A percentile compares a stretch with the other conserved stretches of the same genome.
phyloP scores from a whole-genome alignment of 2,888 invertebrate genomes.

The Mythimna ferrago region DNA sequence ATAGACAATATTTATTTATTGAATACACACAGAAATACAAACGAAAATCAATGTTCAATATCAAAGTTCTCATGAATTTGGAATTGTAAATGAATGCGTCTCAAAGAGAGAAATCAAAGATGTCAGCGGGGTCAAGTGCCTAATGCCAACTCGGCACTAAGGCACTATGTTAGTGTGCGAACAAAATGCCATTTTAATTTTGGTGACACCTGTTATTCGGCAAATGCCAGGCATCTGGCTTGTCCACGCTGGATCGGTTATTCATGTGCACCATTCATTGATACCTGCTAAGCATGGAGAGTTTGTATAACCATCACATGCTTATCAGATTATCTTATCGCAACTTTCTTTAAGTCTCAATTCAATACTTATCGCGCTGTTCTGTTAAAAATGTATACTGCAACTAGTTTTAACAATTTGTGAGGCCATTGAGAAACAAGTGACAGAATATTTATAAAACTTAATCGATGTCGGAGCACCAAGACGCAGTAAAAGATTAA shows the following conservation, averaged over 20 bases:
- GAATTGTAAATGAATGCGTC: not conserved
- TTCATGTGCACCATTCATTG: conserved; percentile 24
- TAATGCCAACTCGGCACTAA: conserved; percentile 1
- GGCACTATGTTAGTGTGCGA: conserved; percentile 1
- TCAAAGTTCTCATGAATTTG: not conserved
- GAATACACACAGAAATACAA: not conserved
- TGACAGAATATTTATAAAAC: not conserved
- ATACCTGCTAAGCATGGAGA: conserved; percentile 10
- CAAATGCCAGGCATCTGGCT: conserved; percentile 21
- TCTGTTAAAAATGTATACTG: conserved; percentile 3
- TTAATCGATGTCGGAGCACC: not conserved
- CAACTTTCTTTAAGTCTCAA: not conserved
- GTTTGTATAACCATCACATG: not conserved
- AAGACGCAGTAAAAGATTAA: conserved; percentile 11
- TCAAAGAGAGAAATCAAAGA: conserved; percentile 3
- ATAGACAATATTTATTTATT: conserved; percentile 32
- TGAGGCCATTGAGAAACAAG: not conserved
- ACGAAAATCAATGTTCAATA: not conserved
- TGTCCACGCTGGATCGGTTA: not conserved
- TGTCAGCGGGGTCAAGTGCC: conserved; percentile 1
- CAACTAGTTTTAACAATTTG: not conserved
- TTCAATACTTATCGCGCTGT: not conserved
- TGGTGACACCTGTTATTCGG: conserved; percentile 33
- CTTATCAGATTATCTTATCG: not conserved
- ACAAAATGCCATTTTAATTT: conserved; percentile 34